phyloP scores from a whole-genome alignment of 2,797 vertebrate genomes.

The Argya squamiceps region DNA sequence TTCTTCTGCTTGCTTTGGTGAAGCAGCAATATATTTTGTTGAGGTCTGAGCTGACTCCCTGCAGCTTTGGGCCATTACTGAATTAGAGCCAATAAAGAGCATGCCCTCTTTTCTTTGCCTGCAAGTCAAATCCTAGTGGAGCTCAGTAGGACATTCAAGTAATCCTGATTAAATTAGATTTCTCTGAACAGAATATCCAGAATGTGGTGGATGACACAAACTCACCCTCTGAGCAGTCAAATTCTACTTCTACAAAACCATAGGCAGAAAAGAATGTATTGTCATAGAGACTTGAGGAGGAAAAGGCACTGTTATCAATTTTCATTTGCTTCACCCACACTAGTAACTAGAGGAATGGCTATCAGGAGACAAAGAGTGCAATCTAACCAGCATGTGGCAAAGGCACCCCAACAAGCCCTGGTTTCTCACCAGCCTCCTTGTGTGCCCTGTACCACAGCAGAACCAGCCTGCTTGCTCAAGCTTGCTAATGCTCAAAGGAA shows the following conservation, averaged over 20 bases:
- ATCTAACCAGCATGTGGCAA: neutral
- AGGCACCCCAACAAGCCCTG: neutral
- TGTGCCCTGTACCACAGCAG: neutral
- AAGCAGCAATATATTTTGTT: constrained; percentile 13
- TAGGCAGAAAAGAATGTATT: neutral
- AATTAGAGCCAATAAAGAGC: constrained; percentile 15
- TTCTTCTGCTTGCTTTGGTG: neutral
- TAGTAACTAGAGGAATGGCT: neutral
- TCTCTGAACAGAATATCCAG: neutral
- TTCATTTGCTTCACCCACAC: neutral
- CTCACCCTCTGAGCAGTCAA: neutral
- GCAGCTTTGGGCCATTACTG: constrained; percentile 13
- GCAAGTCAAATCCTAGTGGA: constrained; percentile 14
- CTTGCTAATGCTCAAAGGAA: constrained; percentile 2
- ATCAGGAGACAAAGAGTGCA: neutral
- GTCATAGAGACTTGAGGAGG: neutral
- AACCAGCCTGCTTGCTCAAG: constrained; percentile 14
- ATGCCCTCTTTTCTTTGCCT: constrained; percentile 16
- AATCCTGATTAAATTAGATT: constrained; percentile 28
- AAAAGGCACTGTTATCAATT: neutral
- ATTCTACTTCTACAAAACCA: neutral
- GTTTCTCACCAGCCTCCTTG: neutral
- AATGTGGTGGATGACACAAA: neutral
- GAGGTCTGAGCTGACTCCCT: constrained; percentile 14
- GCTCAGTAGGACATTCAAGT: neutral